Conservation (phyloP, 2,113 vertebrate species). For the Zosterops pallidus region DNA sequence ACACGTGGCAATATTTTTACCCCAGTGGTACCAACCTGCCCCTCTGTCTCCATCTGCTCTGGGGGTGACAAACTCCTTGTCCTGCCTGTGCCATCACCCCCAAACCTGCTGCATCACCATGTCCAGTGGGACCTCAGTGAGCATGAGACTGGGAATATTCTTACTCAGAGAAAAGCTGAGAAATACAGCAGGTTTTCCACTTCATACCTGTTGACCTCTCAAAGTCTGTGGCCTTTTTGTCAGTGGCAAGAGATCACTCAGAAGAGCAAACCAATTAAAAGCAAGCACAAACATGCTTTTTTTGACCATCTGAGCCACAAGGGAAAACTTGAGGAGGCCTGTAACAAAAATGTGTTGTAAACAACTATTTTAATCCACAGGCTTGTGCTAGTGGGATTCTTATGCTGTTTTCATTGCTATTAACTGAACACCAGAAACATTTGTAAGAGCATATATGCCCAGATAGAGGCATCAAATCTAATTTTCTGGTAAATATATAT, state of each 20-base stretch:
- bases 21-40: not conserved
- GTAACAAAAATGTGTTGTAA: not conserved
- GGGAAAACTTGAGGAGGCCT: not conserved
- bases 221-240: not conserved
- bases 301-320: not conserved
- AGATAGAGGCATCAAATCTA: not conserved
- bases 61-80: not conserved
- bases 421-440: not conserved
- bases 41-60: not conserved
- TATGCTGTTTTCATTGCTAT: not conserved
- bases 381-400: not conserved
- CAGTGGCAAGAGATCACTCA: not conserved
- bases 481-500: slow-evolving; percentile 36
- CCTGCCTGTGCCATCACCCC: slow-evolving; percentile 17
- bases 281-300: not conserved
- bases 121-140: not conserved
- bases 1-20: not conserved
- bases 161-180: not conserved
- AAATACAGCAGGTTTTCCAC: not conserved
- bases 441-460: not conserved
- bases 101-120: not conserved
- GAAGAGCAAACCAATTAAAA: not conserved
- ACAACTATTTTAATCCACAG: not conserved
- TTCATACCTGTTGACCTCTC: not conserved
- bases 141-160: not conserved